Evolutionary conservation across 1,140 invertebrate genomes (phyloP).

Genomic region (Microplitis mediator): DNA sequence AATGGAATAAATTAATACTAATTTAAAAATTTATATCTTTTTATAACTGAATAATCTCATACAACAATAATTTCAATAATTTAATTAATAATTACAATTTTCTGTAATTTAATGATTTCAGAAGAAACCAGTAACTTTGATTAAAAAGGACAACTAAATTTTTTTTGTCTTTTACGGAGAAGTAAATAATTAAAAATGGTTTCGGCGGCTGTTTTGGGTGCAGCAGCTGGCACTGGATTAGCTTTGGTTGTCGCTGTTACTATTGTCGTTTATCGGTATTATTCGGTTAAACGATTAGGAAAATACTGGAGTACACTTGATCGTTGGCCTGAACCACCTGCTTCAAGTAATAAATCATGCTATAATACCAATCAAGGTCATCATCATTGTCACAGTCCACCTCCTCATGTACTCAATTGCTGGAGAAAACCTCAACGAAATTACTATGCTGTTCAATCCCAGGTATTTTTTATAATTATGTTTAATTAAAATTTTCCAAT

Average conservation of each 20-base stretch:
- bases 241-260: conserved; percentile 68
- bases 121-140: no score
- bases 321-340: conserved; percentile 49
- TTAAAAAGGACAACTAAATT: no score
- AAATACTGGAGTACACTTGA: conserved; percentile 66
- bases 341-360: background rate
- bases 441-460: conserved; percentile 21
- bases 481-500: no score
- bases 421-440: conserved; percentile 21
- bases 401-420: conserved; percentile 14
- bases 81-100: no score
- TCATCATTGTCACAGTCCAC: conserved; percentile 17
- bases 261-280: conserved; percentile 69
- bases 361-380: background rate
- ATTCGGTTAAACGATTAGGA: conserved; percentile 58
- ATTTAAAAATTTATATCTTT: no score
- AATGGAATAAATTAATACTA: no score
- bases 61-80: no score
- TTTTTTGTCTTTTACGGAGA: no score
- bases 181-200: conserved; percentile 6
- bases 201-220: conserved; percentile 60
- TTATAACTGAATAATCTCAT: no score
- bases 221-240: conserved; percentile 67
- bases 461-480: conserved; percentile 7
- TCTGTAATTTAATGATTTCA: no score